A percentile compares a stretch with the other conserved stretches of the same genome.
Evolutionary conservation across 1,140 invertebrate species (phyloP).

Genomic region (Leptinotarsa defecta): DNA sequence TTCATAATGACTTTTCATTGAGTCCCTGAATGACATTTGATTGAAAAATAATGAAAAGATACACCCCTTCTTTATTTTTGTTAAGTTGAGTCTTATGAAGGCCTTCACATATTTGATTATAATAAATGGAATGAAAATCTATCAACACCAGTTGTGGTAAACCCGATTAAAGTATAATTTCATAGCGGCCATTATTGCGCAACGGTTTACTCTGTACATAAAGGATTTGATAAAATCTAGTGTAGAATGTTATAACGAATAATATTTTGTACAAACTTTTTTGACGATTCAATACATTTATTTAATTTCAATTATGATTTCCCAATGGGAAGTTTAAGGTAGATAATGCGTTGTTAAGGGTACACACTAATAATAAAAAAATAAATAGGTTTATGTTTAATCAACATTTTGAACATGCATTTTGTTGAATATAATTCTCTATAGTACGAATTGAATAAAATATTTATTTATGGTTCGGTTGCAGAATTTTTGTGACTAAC

Average conservation of each 20-base stretch:
- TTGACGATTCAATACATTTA: slow-evolving; percentile 40
- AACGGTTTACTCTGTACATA: slow-evolving; percentile 22
- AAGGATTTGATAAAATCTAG: background rate
- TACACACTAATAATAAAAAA: slow-evolving; percentile 26
- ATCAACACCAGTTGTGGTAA: too few species aligned
- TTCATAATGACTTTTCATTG: too few species aligned
- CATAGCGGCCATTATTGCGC: too few species aligned
- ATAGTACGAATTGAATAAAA: slow-evolving; percentile 14
- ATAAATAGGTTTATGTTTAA: background rate
- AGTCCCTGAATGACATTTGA: too few species aligned
- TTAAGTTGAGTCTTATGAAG: too few species aligned
- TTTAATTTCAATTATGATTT: slow-evolving; percentile 40
- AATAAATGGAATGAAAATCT: too few species aligned
- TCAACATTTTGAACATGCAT: slow-evolving; percentile 38
- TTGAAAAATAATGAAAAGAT: too few species aligned
- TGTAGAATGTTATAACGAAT: slow-evolving; percentile 24
- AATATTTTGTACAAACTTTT: slow-evolving; percentile 41
- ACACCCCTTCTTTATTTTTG: too few species aligned
- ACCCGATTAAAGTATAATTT: too few species aligned
- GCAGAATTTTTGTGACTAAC: slow-evolving; percentile 22
- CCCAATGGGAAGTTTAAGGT: slow-evolving; percentile 28
- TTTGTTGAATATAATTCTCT: slow-evolving; percentile 25
- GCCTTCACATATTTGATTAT: too few species aligned
- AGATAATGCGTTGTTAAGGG: slow-evolving; percentile 35
- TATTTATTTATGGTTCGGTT: slow-evolving; percentile 25